Conservation (phyloP, 2,113 vertebrate species). For the Scartelaos histophorus region DNA sequence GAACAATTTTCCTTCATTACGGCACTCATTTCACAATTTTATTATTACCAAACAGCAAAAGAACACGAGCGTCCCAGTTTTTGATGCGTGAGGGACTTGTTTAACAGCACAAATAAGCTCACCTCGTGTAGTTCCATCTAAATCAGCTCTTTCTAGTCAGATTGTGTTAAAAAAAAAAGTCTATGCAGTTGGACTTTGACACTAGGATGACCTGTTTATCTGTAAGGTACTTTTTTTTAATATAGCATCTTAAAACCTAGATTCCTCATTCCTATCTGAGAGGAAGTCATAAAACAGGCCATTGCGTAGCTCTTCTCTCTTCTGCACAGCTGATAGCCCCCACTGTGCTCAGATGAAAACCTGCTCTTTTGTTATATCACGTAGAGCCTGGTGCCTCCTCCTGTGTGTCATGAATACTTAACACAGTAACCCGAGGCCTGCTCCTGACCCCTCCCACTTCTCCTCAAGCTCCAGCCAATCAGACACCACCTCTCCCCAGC, state of each 20-base stretch:
- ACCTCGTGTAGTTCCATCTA: too few relatives aligned
- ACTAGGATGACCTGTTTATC: neutral
- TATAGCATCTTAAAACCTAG: too few relatives aligned
- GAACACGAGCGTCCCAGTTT: too few relatives aligned
- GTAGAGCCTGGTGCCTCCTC: conserved; percentile 21
- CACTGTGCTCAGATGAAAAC: conserved; percentile 27
- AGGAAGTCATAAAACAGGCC: neutral
- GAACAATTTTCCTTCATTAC: too few relatives aligned
- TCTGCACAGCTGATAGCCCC: conserved; percentile 7
- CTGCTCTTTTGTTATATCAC: conserved; percentile 52
- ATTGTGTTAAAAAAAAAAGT: too few relatives aligned
- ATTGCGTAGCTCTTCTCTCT: neutral
- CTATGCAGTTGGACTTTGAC: neutral
- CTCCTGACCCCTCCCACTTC: conserved; percentile 52
- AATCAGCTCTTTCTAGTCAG: too few relatives aligned
- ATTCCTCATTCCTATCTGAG: neutral
- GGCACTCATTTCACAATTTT: too few relatives aligned
- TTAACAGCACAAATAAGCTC: too few relatives aligned
- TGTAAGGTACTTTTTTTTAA: neutral
- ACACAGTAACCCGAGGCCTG: conserved; percentile 66
- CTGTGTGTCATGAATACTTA: conserved; percentile 49
- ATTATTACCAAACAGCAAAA: too few relatives aligned
- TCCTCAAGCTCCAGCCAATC: conserved; percentile 64
- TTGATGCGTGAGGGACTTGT: too few relatives aligned
- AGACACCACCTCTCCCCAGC: conserved; percentile 32